Base-by-base conservation (phyloP, 1,140 invertebrate species). In the Lutraria rhynchaena region DNA sequence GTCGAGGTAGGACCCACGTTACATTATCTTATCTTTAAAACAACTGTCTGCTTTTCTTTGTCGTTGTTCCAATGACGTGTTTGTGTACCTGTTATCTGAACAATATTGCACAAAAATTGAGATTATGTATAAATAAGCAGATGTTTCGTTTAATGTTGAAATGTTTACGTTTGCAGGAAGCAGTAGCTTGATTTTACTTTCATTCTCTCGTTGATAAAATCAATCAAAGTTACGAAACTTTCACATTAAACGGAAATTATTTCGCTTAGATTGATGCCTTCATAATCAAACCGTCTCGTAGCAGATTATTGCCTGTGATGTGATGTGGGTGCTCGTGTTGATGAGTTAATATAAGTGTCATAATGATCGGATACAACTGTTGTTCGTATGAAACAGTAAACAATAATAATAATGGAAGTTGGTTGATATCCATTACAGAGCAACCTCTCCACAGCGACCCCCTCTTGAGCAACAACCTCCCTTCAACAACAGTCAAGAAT, bases 91-190 rank as follows among this genome's bases (percentile, higher is more conserved):
- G 37, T 15, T 41, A 41, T 41, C 37, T 41, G 5, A 7, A 7
- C 37, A 7, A 7, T 41, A 41, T 41, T 41, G 37, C 37, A 41
- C 37, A 22, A 63, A 1, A 11, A 1, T 44, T n/a, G 9, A 63
- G 60, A 41, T 37, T 22, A 63, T 7, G 60, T 9, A 63, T 63
- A 44, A 41, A 44, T 63, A 31, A 22, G 22, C 60, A 63, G 60
- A 63, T 63, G 60, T 63, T 63, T 63, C 60, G 11, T 63, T 22
- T 63, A 22, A 41, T 44, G 19, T n/a, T 41, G 60, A 41, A 44
- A 44, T 63, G 60, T 63, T 63, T 63, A 63, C n/a, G 35, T 44
- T 63, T 22, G 1, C 3, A 19, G 2, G 35, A 5, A 41, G 15
- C 60, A 44, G 19, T 63, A 33, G 58, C 24, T 3, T 27, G 35